phyloP scores from a whole-genome alignment of 2,797 vertebrate species.

The Lacerta bilineata region DNA sequence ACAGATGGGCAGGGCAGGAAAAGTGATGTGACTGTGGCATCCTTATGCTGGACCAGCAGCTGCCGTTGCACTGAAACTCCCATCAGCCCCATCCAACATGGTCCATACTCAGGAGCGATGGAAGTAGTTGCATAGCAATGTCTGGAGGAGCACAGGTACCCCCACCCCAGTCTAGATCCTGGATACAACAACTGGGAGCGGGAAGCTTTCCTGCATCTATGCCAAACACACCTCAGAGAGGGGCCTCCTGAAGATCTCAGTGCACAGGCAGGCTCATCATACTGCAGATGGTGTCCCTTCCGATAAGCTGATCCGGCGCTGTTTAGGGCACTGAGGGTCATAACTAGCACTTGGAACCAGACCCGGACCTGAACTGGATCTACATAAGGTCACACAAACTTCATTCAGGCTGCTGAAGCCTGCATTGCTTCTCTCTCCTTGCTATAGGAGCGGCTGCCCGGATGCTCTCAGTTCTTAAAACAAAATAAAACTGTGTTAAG shows the following conservation, averaged over 20 bases:
- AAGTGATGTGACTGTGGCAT: too few species aligned
- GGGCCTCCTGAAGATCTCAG: background rate
- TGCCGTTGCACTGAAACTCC: too few species aligned
- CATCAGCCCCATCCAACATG: too few species aligned
- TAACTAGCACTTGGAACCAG: background rate
- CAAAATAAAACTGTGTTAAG: constrained; percentile 56
- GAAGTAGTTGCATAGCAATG: too few species aligned
- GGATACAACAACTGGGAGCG: too few species aligned
- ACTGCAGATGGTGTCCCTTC: background rate
- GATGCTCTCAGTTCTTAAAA: constrained; percentile 59
- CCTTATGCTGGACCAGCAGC: too few species aligned
- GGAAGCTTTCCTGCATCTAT: too few species aligned
- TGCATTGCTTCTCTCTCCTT: background rate
- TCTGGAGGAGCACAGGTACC: too few species aligned
- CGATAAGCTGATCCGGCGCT: background rate
- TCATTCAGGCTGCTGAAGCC: background rate
- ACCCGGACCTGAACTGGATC: background rate
- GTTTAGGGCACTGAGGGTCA: background rate
- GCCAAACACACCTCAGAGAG: background rate
- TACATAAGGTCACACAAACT: background rate
- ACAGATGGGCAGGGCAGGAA: too few species aligned
- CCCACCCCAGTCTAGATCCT: too few species aligned
- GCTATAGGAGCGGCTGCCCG: constrained; percentile 10
- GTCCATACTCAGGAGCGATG: too few species aligned
- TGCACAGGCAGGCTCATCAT: background rate